phyloP scores from a whole-genome alignment of 2,888 invertebrate genomes.

The Machimus atricapillus region DNA sequence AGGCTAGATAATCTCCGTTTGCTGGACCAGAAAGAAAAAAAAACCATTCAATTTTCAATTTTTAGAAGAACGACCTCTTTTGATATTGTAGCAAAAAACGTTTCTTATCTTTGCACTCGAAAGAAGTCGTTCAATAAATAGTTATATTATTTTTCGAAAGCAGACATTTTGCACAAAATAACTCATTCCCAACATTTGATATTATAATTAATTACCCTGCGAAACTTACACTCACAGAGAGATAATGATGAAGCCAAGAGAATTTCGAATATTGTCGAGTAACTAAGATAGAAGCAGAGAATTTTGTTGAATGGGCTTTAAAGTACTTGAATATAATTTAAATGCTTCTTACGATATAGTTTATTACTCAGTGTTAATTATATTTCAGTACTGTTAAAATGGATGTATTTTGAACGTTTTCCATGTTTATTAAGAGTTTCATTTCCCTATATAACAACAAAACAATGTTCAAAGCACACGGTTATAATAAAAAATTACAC shows the following conservation, averaged over 20 bases:
- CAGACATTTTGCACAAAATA: not conserved
- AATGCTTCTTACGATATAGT: slow-evolving; percentile 24
- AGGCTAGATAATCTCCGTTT: not conserved
- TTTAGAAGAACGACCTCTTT: not conserved
- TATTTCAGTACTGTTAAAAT: slow-evolving; percentile 13
- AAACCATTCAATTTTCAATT: not conserved
- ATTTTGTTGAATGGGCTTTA: slow-evolving; percentile 8
- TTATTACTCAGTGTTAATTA: slow-evolving; percentile 13
- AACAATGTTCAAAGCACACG: slow-evolving; percentile 11
- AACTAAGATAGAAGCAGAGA: not conserved
- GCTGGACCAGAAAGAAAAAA: not conserved
- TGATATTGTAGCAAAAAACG: not conserved
- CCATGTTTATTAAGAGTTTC: not conserved
- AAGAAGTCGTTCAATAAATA: not conserved
- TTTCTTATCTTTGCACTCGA: not conserved
- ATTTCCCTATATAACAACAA: not conserved
- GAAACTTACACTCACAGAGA: not conserved
- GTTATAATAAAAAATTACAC: not conserved
- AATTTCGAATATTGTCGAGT: not conserved
- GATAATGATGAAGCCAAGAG: not conserved
- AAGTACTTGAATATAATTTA: slow-evolving; percentile 4
- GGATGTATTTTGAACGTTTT: slow-evolving; percentile 5
- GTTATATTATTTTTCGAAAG: not conserved
- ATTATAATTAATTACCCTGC: not conserved
- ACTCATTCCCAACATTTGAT: not conserved